Evolutionary conservation across 2,797 vertebrate species (phyloP).

Genomic region (Otolemur crassicaudatus): DNA sequence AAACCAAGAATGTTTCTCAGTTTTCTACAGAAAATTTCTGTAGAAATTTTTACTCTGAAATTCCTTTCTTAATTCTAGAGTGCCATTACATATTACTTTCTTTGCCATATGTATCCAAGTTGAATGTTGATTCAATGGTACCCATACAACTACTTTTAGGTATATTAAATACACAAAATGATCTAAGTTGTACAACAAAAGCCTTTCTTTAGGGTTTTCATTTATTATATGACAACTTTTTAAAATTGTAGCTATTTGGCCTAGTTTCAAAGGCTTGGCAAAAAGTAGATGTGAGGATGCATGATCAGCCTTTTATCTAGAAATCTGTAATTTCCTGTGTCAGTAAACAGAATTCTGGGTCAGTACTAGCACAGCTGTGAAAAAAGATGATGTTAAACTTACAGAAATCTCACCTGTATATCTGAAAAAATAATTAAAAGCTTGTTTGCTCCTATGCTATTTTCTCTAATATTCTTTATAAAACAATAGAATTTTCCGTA

Average conservation of each 20-base stretch:
- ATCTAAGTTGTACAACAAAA: neutral
- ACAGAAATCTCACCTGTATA: neutral
- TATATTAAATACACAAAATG: neutral
- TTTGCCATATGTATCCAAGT: neutral
- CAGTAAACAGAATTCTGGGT: neutral
- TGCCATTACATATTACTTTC: neutral
- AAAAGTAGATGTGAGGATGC: neutral
- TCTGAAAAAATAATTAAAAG: slow-evolving; percentile 2
- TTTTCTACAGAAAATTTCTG: neutral
- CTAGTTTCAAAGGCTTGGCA: neutral
- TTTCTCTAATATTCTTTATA: neutral
- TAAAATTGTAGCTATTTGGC: neutral
- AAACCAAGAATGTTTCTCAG: neutral
- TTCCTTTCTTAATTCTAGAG: neutral
- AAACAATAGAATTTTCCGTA: neutral
- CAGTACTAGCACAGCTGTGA: neutral
- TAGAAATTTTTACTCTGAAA: neutral
- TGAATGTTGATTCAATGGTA: neutral
- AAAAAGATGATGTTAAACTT: neutral
- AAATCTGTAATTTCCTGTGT: slow-evolving; percentile 29
- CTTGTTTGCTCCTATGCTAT: neutral
- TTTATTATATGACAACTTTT: neutral
- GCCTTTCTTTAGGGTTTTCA: neutral
- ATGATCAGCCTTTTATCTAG: neutral
- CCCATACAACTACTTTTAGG: neutral